Evolutionary conservation across 2,797 vertebrate genomes (phyloP).

Genomic region (Urocyon cinereoargenteus): DNA sequence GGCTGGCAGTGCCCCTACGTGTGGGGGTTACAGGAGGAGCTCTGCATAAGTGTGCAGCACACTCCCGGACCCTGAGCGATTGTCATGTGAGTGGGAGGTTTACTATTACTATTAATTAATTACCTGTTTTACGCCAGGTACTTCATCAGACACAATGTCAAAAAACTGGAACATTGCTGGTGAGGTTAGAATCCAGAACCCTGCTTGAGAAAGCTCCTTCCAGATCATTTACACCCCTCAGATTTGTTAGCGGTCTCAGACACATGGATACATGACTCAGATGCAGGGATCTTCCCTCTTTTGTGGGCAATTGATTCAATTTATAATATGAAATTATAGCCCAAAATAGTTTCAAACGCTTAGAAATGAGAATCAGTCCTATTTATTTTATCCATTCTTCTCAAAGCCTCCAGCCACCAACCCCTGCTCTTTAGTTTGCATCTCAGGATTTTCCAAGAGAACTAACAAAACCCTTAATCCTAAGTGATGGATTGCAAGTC

Average conservation of each 20-base stretch:
- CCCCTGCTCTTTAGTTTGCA: not conserved
- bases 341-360: not conserved
- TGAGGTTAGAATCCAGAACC: not conserved
- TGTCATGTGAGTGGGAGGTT: accelerated
- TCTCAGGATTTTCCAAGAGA: not conserved
- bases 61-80: accelerated
- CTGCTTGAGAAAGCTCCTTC: not conserved
- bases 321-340: not conserved
- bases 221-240: accelerated
- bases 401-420: not conserved
- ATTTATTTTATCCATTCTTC: no score
- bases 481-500: not conserved
- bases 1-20: accelerated
- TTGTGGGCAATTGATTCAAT: not conserved
- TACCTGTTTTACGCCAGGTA: not conserved
- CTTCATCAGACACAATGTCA: not conserved
- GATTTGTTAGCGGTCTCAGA: not conserved
- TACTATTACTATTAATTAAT: not conserved
- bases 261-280: not conserved
- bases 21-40: accelerated
- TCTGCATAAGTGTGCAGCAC: not conserved
- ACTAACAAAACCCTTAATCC: not conserved
- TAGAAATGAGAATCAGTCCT: accelerated
- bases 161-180: not conserved
- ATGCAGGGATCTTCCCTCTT: no score